Conservation (phyloP, 2,888 invertebrate genomes). For the Galerucella pusilla region DNA sequence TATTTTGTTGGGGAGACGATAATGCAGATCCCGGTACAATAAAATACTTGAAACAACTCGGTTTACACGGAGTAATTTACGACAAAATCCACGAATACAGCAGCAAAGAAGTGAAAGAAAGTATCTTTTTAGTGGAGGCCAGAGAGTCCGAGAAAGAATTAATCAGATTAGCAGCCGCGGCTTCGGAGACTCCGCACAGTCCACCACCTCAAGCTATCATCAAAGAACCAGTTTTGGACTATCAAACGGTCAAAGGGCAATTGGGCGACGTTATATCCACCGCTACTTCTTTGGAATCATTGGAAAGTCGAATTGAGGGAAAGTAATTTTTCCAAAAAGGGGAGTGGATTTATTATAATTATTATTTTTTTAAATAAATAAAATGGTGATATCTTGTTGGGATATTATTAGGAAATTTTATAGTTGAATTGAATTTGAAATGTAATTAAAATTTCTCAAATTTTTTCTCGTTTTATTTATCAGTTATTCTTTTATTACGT, state of each 20-base stretch:
- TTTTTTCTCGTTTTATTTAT: no score
- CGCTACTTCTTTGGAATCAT: constrained; percentile 71
- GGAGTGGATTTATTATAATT: no score
- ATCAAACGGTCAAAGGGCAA: constrained; percentile 63
- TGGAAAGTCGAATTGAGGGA: constrained; percentile 57
- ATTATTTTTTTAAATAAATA: no score
- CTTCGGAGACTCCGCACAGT: constrained; percentile 53
- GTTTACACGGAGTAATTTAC: constrained; percentile 95
- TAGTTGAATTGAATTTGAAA: no score
- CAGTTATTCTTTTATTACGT: no score
- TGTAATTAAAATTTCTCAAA: no score
- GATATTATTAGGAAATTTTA: no score
- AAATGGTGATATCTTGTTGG: no score
- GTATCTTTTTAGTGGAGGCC: constrained; percentile 84
- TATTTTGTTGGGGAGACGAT: constrained; percentile 98
- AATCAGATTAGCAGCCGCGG: constrained; percentile 64
- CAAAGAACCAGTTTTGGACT: constrained; percentile 51
- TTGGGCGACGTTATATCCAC: constrained; percentile 64
- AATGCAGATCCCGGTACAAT: constrained; percentile 90
- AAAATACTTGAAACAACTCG: constrained; percentile 85
- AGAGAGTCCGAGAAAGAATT: constrained; percentile 78
- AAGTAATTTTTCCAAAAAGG: constrained; percentile 15
- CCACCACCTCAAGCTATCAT: constrained; percentile 47
- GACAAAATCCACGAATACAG: constrained; percentile 88
- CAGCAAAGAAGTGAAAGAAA: constrained; percentile 81